Conservation (phyloP, 1,140 invertebrate species). For the Pachyrhynchus sulphureomaculatus region DNA sequence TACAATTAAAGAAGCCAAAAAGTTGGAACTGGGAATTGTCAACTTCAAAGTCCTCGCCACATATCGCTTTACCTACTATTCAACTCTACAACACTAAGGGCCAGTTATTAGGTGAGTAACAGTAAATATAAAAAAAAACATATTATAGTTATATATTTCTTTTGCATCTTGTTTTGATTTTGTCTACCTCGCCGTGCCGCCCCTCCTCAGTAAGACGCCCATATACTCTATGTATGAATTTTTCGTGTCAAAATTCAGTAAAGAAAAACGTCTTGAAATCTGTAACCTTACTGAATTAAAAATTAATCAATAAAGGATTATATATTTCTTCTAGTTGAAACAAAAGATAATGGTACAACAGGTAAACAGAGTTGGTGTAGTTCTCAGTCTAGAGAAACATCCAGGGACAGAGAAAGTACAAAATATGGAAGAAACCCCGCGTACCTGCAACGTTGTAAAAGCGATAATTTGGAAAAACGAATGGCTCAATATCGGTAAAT, state of each 20-base stretch:
- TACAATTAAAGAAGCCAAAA: constrained; percentile 54
- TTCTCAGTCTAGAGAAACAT: background rate
- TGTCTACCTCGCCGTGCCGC: too few relatives aligned
- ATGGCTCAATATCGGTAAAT: background rate
- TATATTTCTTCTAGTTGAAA: constrained; percentile 46
- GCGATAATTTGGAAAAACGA: background rate
- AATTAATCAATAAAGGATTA: too few relatives aligned
- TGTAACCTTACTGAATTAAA: too few relatives aligned
- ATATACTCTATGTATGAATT: too few relatives aligned
- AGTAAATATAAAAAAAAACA: too few relatives aligned
- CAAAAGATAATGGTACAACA: constrained; percentile 41
- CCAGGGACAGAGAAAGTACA: background rate
- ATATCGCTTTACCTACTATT: constrained; percentile 55
- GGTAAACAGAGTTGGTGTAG: constrained; percentile 42
- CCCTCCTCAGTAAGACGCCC: too few relatives aligned
- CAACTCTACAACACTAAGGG: constrained; percentile 54
- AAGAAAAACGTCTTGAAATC: too few relatives aligned
- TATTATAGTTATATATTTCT: too few relatives aligned
- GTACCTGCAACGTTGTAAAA: constrained; percentile 6
- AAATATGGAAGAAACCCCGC: background rate
- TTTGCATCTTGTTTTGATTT: too few relatives aligned
- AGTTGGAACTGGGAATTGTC: constrained; percentile 58
- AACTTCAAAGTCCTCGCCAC: constrained; percentile 56
- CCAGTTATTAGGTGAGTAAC: constrained; percentile 42
- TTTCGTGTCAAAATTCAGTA: too few relatives aligned